Conservation (phyloP, 1,140 invertebrate species). For the Heliconius eleuchia region DNA sequence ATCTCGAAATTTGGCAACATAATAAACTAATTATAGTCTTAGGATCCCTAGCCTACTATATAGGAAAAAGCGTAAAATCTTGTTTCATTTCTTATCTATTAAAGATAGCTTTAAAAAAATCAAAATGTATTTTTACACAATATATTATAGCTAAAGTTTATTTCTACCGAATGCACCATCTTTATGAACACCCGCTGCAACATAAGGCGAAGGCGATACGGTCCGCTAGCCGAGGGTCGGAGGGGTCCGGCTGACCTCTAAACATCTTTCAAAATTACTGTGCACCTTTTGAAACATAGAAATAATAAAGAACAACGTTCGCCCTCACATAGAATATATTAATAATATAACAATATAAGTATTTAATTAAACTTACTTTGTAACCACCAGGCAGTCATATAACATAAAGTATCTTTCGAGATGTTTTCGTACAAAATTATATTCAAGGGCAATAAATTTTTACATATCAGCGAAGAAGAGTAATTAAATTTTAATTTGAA, state of each 20-base stretch:
- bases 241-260: not conserved
- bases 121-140: too few species aligned
- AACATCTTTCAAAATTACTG: conserved; percentile 10
- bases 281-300: not conserved
- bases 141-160: too few species aligned
- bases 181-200: conserved; percentile 6
- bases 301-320: not conserved
- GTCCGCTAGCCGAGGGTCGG: not conserved
- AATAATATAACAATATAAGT: not conserved
- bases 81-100: too few species aligned
- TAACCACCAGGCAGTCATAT: not conserved
- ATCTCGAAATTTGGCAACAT: too few species aligned
- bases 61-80: not conserved
- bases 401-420: not conserved
- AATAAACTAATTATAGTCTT: too few species aligned
- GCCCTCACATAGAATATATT: not conserved
- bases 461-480: not conserved
- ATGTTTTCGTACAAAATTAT: not conserved
- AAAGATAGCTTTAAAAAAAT: too few species aligned
- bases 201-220: conserved; percentile 14
- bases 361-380: not conserved
- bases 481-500: conserved; percentile 1
- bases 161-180: not conserved
- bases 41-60: too few species aligned
- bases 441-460: not conserved